Percentiles rank a stretch among this genome's conserved stretches.
Conservation (phyloP, 2,113 vertebrate genomes). For the Perca schrenkii region DNA sequence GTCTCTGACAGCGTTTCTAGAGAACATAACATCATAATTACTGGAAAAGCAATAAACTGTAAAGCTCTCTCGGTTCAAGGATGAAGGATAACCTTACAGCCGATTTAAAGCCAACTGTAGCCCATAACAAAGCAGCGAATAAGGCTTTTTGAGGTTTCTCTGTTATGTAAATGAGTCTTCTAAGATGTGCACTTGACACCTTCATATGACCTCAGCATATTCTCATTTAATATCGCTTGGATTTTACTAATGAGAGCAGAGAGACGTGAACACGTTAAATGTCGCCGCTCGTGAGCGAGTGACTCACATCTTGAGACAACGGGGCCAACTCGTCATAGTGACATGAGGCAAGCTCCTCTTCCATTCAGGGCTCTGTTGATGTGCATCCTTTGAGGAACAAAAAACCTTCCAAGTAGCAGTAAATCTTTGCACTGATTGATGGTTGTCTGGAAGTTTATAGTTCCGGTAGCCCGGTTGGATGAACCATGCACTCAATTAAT, state of each 20-base stretch:
- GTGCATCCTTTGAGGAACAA: neutral
- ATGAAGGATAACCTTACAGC: constrained; percentile 6
- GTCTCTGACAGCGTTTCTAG: neutral
- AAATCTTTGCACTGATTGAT: neutral
- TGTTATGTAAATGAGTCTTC: neutral
- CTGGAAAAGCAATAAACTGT: neutral
- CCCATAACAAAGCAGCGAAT: neutral
- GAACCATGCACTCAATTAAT: constrained; percentile 4
- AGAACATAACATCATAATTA: neutral
- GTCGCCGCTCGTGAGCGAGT: neutral
- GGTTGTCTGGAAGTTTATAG: constrained; percentile 15
- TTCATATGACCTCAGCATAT: neutral
- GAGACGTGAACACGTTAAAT: constrained; percentile 31
- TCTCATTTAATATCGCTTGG: neutral
- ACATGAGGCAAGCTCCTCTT: neutral
- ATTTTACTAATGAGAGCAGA: constrained; percentile 37
- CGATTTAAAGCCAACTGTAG: neutral
- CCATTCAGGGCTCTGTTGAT: constrained; percentile 13
- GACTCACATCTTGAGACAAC: constrained; percentile 34
- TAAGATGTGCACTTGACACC: constrained; percentile 4
- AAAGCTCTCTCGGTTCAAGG: neutral
- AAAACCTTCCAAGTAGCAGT: constrained; percentile 5
- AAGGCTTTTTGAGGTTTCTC: neutral
- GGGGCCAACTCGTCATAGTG: neutral
- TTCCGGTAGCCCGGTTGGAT: neutral